Percentiles rank a stretch among this genome's conserved stretches.
Evolutionary conservation across 2,888 invertebrate species (phyloP).

Genomic region (Alloplasta piceator): DNA sequence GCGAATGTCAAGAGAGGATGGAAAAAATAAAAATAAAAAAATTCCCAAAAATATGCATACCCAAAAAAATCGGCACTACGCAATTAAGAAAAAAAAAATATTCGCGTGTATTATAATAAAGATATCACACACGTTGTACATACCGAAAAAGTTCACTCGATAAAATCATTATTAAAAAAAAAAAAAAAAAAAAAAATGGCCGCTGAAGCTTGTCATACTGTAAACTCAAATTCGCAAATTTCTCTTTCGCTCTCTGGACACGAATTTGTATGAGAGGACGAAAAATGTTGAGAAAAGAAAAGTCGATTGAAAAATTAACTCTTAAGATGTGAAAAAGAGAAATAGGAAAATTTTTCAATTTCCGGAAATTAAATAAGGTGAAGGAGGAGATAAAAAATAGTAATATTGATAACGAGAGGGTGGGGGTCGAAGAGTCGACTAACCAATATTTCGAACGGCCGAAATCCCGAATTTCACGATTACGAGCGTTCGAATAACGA

Average conservation of each 20-base stretch:
- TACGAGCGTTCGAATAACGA: too few relatives aligned
- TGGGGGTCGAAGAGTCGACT: too few relatives aligned
- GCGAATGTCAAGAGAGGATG: slow-evolving; percentile 48
- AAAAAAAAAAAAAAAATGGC: slow-evolving; percentile 37
- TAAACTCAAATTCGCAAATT: slow-evolving; percentile 10
- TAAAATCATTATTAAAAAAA: slow-evolving; percentile 44
- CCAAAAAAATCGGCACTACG: slow-evolving; percentile 72
- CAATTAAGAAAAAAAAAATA: slow-evolving; percentile 51
- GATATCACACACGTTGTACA: slow-evolving; percentile 73
- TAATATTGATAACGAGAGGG: slow-evolving; percentile 19
- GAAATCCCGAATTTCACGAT: too few relatives aligned
- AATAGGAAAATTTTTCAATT: slow-evolving; percentile 1
- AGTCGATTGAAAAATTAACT: neutral
- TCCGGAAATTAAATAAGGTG: slow-evolving; percentile 4
- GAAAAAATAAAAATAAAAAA: slow-evolving; percentile 49
- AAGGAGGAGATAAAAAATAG: slow-evolving; percentile 4
- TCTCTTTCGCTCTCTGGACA: neutral
- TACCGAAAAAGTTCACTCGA: slow-evolving; percentile 68
- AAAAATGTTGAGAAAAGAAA: slow-evolving; percentile 1
- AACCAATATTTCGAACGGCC: too few relatives aligned
- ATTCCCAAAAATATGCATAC: slow-evolving; percentile 69
- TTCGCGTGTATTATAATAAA: slow-evolving; percentile 69
- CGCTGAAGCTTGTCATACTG: slow-evolving; percentile 25
- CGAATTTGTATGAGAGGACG: slow-evolving; percentile 9
- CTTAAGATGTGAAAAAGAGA: neutral